Percentiles rank a stretch among this genome's conserved stretches.
Evolutionary conservation across 2,888 invertebrate genomes (phyloP).

Genomic region (Napeogenes inachia): DNA sequence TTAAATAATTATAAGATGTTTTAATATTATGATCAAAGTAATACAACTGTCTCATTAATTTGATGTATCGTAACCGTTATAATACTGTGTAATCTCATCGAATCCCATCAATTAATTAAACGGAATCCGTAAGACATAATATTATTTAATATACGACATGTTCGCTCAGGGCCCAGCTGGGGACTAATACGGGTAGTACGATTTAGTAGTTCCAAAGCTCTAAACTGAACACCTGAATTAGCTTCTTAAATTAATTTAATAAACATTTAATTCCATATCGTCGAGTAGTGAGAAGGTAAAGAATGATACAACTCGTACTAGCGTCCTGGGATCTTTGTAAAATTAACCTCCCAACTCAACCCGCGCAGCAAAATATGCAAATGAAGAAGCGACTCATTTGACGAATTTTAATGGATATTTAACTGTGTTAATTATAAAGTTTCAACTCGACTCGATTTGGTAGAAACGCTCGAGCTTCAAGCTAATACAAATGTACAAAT

Average conservation of each 20-base stretch:
- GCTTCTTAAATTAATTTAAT: conserved; percentile 60
- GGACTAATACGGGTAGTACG: conserved; percentile 48
- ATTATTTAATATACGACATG: conserved; percentile 42
- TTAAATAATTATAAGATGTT: too few species aligned
- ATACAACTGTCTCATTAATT: conserved; percentile 11
- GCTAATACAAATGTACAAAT: conserved; percentile 44
- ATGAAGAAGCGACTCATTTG: conserved; percentile 69
- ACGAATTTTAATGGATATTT: conserved; percentile 73
- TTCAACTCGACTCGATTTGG: conserved; percentile 52
- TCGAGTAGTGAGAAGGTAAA: conserved; percentile 38
- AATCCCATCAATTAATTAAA: conserved; percentile 21
- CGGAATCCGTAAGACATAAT: conserved; percentile 14
- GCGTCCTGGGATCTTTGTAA: conserved; percentile 59
- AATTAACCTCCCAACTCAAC: conserved; percentile 61
- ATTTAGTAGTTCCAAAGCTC: conserved; percentile 64
- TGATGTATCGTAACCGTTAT: neutral
- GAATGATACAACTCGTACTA: conserved; percentile 52
- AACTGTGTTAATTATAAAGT: conserved; percentile 69
- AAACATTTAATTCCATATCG: conserved; percentile 72
- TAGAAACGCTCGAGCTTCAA: conserved; percentile 29
- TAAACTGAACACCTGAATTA: conserved; percentile 63
- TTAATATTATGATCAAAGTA: too few species aligned
- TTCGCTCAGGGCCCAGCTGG: conserved; percentile 48
- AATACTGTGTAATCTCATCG: conserved; percentile 23
- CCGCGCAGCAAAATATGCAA: conserved; percentile 65